Evolutionary conservation across 1,140 invertebrate genomes (phyloP).

Genomic region (Monochamus saltuarius): DNA sequence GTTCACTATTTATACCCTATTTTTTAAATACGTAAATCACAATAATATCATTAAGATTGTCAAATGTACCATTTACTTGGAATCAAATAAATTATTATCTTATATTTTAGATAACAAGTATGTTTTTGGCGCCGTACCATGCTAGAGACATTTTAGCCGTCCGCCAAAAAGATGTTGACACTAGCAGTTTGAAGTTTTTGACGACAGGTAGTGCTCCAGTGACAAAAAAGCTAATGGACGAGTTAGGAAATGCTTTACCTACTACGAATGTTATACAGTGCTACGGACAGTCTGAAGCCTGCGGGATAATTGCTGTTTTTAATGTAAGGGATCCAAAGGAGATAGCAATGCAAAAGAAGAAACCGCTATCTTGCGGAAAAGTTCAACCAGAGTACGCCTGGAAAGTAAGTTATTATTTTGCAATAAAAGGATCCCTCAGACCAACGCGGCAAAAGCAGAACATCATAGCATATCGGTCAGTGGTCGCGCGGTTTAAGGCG

Average conservation of each 20-base stretch:
- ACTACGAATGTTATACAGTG: not conserved
- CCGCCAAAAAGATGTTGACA: not conserved
- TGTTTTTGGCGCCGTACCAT: not conserved
- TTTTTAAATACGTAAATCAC: too few species aligned
- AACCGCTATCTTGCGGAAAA: not conserved
- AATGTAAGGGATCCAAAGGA: not conserved
- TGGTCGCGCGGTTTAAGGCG: too few species aligned
- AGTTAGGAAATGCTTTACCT: not conserved
- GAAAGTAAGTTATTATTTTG: not conserved
- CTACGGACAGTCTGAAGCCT: not conserved
- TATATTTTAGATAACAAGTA: not conserved
- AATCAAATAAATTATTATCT: too few species aligned
- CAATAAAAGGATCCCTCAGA: too few species aligned
- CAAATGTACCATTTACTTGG: too few species aligned
- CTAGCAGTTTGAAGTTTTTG: not conserved
- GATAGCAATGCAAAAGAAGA: not conserved
- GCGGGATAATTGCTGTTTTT: not conserved
- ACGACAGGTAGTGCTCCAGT: not conserved
- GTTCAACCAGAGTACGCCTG: not conserved
- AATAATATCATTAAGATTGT: too few species aligned
- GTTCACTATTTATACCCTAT: too few species aligned
- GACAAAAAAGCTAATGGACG: not conserved
- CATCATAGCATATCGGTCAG: too few species aligned
- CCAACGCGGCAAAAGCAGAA: too few species aligned
- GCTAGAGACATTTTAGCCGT: not conserved